Evolutionary conservation across 2,888 invertebrate species (phyloP).

Genomic region (Alentia gelatinosa): DNA sequence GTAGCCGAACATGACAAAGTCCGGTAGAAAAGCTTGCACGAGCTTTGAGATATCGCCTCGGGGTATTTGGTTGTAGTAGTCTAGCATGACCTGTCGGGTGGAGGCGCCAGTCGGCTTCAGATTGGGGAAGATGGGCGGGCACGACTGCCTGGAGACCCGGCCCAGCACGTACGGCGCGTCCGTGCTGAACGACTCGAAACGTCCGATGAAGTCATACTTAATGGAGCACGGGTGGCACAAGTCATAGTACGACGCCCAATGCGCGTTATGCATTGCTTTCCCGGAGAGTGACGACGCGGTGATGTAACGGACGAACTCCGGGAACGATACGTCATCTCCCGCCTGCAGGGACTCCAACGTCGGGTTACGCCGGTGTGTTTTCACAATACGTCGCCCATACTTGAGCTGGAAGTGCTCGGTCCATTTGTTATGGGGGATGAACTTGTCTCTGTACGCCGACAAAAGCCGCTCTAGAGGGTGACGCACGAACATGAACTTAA

Average conservation of each 20-base stretch:
- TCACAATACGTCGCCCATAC: constrained; percentile 86
- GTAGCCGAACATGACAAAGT: constrained; percentile 34
- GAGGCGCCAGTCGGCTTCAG: constrained; percentile 44
- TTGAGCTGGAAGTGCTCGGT: constrained; percentile 54
- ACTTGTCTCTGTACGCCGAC: constrained; percentile 94
- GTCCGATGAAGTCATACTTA: constrained; percentile 12
- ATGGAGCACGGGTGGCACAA: constrained; percentile 43
- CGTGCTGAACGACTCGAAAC: constrained; percentile 5
- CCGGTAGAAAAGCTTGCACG: constrained; percentile 4
- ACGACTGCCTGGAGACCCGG: not conserved
- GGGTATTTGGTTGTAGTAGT: constrained; percentile 35
- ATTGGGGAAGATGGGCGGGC: constrained; percentile 23
- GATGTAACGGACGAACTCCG: constrained; percentile 89
- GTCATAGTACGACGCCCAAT: constrained; percentile 40
- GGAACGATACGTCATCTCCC: constrained; percentile 89
- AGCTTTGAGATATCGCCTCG: not conserved
- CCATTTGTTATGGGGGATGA: constrained; percentile 83
- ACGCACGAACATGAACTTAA: constrained; percentile 91
- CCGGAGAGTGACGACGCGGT: not conserved
- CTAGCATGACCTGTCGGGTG: constrained; percentile 12
- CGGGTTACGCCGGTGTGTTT: constrained; percentile 88
- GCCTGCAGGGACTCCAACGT: constrained; percentile 81
- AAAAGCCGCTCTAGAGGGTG: constrained; percentile 94
- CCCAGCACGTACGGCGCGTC: not conserved
- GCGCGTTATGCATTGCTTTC: not conserved